A percentile compares a stretch with the other conserved stretches of the same genome.
phyloP scores from a whole-genome alignment of 2,113 vertebrate genomes.

The Gambusia holbrooki region DNA sequence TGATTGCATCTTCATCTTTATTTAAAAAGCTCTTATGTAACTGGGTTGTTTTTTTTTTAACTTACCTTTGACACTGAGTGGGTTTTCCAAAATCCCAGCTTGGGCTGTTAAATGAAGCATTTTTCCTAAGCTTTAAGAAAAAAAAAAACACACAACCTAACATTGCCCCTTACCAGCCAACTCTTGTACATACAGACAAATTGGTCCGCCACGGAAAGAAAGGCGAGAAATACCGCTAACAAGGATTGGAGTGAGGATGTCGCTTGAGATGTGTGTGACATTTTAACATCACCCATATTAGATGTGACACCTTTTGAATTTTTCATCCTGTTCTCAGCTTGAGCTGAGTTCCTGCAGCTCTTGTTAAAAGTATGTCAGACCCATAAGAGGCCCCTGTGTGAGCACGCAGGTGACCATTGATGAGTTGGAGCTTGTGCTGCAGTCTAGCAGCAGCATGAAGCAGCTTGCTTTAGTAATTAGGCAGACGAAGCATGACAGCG shows the following conservation, averaged over 20 bases:
- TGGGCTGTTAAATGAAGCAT: conserved; percentile 4
- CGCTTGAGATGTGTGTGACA: background rate
- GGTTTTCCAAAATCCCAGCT: background rate
- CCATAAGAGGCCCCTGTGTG: background rate
- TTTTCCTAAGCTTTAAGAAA: background rate
- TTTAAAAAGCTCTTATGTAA: background rate
- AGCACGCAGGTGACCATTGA: background rate
- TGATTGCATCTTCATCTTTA: background rate
- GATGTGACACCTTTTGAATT: conserved; percentile 40
- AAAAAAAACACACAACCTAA: background rate
- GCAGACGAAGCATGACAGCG: no score
- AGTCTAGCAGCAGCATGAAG: background rate
- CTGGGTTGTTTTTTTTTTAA: background rate
- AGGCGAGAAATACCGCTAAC: background rate
- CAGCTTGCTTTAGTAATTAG: background rate
- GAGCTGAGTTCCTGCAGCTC: background rate
- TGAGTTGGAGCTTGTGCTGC: background rate
- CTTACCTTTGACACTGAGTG: background rate
- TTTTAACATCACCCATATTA: conserved; percentile 11
- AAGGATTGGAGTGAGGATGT: background rate
- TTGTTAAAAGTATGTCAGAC: background rate
- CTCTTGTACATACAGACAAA: background rate
- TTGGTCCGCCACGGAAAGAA: background rate
- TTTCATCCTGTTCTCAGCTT: conserved; percentile 10
- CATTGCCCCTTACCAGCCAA: background rate